phyloP scores from a whole-genome alignment of 2,888 invertebrate genomes.

The Phalera bucephala region DNA sequence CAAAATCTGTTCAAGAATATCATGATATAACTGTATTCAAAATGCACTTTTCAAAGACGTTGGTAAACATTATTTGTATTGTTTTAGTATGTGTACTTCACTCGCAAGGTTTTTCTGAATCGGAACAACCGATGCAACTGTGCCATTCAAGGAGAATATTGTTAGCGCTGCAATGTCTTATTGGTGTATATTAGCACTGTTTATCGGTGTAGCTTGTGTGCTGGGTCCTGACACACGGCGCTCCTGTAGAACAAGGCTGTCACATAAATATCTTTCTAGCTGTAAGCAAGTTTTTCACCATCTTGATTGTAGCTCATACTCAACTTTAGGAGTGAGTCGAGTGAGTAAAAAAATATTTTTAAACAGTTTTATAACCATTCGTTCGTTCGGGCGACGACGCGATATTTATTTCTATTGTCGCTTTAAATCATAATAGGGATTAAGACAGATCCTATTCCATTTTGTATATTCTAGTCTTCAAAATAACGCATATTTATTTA shows the following conservation, averaged over 20 bases:
- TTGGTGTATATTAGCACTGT: no score
- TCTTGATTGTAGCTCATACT: constrained; percentile 1
- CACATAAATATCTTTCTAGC: constrained; percentile 11
- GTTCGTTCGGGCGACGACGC: no score
- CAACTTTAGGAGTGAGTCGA: constrained; percentile 1
- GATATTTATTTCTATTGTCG: no score
- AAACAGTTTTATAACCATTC: constrained; percentile 13
- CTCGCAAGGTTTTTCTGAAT: not conserved
- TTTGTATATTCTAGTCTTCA: constrained; percentile 63
- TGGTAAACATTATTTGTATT: not conserved
- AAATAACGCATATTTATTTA: constrained; percentile 48
- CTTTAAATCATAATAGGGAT: constrained; percentile 18
- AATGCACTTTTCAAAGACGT: not conserved
- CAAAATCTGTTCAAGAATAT: no score
- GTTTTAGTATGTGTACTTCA: not conserved
- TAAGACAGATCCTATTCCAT: constrained; percentile 35
- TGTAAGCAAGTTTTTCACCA: constrained; percentile 10
- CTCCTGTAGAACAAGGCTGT: constrained; percentile 19
- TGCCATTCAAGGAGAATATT: constrained; percentile 1
- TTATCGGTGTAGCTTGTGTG: no score
- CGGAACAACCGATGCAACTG: not conserved
- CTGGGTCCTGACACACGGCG: constrained; percentile 21
- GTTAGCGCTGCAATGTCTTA: constrained; percentile 10
- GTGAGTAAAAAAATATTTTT: constrained; percentile 6
- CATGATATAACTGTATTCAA: no score